Conservation (phyloP, 1,140 invertebrate genomes). For the Drosophila parabipectinata region DNA sequence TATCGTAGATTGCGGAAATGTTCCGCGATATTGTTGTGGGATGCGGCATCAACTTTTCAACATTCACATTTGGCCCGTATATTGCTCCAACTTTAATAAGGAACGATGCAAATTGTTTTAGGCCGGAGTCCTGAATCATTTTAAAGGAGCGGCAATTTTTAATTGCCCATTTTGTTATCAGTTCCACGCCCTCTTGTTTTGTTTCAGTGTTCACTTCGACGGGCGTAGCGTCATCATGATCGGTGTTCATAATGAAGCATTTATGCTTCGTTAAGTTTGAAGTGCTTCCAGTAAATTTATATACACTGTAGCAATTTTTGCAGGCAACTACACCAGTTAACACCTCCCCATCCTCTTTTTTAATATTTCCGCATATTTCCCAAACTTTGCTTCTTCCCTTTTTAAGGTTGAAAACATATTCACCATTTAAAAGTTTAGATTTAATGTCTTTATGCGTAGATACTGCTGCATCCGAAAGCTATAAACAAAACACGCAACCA, state of each 20-base stretch:
- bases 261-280: conserved; percentile 25
- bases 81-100: conserved; percentile 33
- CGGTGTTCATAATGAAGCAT: conserved; percentile 10
- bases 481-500: conserved; percentile 4
- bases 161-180: background rate
- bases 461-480: conserved; percentile 4
- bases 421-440: conserved; percentile 6
- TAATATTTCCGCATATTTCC: conserved; percentile 9
- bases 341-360: conserved; percentile 3
- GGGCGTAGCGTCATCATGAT: background rate
- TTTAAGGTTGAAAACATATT: conserved; percentile 14
- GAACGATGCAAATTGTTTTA: conserved; percentile 20
- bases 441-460: background rate
- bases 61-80: conserved; percentile 4
- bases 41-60: no score
- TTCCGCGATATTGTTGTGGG: no score
- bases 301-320: conserved; percentile 6
- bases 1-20: no score
- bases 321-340: conserved; percentile 4
- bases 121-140: conserved; percentile 25
- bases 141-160: background rate
- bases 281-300: conserved; percentile 13
- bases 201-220: conserved; percentile 12
- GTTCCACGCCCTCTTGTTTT: conserved; percentile 10
- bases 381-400: conserved; percentile 14